A percentile compares a stretch with the other conserved stretches of the same genome.
These are phyloP conservation scores for Lagria hirta DNA, from an alignment of 2,888 invertebrate species.

Conservation along the genomic window DNA sequence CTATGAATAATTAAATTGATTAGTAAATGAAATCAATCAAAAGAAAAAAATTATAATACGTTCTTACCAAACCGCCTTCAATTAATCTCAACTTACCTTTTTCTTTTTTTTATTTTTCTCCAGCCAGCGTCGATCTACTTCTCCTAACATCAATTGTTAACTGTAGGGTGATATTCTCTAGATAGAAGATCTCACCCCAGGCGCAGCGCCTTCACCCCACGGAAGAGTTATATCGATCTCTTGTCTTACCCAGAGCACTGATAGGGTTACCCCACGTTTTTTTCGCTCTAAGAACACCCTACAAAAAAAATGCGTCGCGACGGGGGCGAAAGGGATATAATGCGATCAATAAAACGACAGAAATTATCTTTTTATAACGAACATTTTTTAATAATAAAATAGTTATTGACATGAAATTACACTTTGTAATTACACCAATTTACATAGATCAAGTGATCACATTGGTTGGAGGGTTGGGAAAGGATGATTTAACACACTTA, in stretches of 20 bases:
- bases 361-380: conserved; percentile 46
- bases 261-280: conserved; percentile 52
- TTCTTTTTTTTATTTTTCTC: too few species aligned
- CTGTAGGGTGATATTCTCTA: conserved; percentile 32
- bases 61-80: too few species aligned
- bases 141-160: conserved; percentile 13
- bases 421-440: conserved; percentile 44
- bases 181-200: conserved; percentile 44
- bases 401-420: conserved; percentile 55
- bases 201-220: conserved; percentile 52
- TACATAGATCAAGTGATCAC: conserved; percentile 45
- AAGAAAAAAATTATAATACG: too few species aligned
- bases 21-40: too few species aligned
- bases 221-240: conserved; percentile 58
- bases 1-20: too few species aligned
- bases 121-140: conserved; percentile 15
- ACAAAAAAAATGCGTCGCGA: conserved; percentile 28
- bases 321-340: conserved; percentile 7
- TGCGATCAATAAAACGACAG: conserved; percentile 32
- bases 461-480: conserved; percentile 38
- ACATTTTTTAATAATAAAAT: conserved; percentile 55
- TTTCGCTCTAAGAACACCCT: conserved; percentile 41
- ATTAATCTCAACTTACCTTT: too few species aligned
- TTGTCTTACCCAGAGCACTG: conserved; percentile 53
- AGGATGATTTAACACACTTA: conserved; percentile 31